These are phyloP conservation scores for Merops nubicus DNA, from an alignment of 2,113 vertebrate genomes.

Conservation along the genomic window DNA sequence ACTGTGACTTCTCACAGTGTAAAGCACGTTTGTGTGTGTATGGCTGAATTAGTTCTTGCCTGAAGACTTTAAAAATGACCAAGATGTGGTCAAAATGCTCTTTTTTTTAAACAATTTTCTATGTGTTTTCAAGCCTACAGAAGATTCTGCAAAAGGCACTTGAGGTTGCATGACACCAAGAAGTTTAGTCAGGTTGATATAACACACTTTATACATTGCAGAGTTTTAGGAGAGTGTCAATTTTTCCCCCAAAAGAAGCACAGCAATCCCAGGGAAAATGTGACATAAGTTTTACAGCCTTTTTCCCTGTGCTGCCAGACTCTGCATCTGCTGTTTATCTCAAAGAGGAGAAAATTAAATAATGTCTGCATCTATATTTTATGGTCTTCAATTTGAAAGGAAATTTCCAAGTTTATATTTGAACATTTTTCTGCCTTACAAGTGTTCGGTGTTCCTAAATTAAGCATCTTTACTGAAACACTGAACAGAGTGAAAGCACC, in stretches of 20 bases:
- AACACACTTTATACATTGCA: neutral
- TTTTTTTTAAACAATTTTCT: neutral
- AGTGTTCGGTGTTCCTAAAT: neutral
- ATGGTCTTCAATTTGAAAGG: neutral
- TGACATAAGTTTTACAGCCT: neutral
- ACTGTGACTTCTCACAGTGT: neutral
- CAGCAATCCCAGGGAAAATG: neutral
- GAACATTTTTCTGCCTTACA: neutral
- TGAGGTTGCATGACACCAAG: neutral
- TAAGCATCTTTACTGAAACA: neutral
- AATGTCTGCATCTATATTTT: neutral
- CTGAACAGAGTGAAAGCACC: neutral
- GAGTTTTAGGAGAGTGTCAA: neutral
- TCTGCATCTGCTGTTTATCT: constrained; percentile 36
- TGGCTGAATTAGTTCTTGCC: neutral
- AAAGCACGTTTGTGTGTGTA: neutral
- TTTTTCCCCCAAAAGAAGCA: neutral
- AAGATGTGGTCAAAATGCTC: neutral
- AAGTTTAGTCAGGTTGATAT: neutral
- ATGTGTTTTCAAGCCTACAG: neutral
- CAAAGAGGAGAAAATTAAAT: neutral
- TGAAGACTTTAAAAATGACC: neutral
- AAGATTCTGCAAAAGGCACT: neutral
- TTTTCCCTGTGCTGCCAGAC: neutral
- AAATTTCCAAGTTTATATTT: neutral